These are phyloP conservation scores for Taxidea taxus DNA, from an alignment of 2,113 vertebrate species.

Conservation along the genomic window DNA sequence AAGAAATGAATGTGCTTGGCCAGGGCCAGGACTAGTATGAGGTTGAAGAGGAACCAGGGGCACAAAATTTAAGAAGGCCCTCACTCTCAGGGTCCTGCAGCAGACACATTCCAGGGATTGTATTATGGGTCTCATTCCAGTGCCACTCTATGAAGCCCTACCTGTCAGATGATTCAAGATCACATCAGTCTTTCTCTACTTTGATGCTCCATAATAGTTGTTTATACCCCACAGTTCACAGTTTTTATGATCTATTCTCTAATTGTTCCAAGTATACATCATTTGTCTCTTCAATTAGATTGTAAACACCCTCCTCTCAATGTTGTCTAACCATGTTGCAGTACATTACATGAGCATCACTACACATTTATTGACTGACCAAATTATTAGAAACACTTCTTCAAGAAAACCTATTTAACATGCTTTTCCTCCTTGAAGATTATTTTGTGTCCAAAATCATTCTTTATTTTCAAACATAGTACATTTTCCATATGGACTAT, in stretches of 20 bases:
- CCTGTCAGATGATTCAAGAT: background rate
- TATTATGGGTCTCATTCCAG: background rate
- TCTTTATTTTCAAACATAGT: background rate
- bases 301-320: background rate
- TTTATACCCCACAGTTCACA: background rate
- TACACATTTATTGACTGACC: background rate
- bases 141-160: background rate
- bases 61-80: background rate
- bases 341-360: background rate
- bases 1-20: background rate
- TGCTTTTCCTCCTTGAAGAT: background rate
- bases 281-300: background rate
- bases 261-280: background rate
- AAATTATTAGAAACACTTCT: background rate
- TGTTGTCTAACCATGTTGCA: background rate
- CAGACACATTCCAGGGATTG: background rate
- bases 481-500: background rate
- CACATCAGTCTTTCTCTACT: background rate
- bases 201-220: background rate
- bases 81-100: background rate
- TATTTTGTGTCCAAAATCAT: background rate
- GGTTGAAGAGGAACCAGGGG: background rate
- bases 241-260: background rate
- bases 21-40: background rate
- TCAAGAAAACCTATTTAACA: background rate